Percentiles rank a stretch among this genome's conserved stretches.
Evolutionary conservation across 2,113 vertebrate species (phyloP).

Genomic region (Conger conger): DNA sequence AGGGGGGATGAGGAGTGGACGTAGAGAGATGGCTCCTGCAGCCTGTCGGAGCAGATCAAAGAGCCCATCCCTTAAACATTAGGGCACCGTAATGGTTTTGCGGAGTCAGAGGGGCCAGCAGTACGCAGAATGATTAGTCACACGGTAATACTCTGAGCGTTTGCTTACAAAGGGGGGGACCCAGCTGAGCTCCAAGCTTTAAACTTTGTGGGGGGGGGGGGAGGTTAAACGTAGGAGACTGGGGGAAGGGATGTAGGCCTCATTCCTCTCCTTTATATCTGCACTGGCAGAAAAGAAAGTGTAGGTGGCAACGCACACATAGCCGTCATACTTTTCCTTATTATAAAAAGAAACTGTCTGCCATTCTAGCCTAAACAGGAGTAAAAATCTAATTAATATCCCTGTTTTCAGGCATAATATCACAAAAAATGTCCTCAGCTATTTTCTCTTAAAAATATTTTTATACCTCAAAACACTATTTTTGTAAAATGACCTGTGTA

Average conservation of each 20-base stretch:
- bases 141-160: conserved; percentile 65
- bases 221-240: conserved; percentile 49
- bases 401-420: neutral
- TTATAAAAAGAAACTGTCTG: conserved; percentile 53
- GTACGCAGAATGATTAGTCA: conserved; percentile 70
- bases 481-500: neutral
- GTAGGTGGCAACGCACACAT: conserved; percentile 61
- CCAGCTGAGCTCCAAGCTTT: conserved; percentile 74
- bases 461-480: too few species aligned
- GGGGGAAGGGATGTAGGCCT: conserved; percentile 73
- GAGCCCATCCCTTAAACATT: conserved; percentile 58
- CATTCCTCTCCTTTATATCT: conserved; percentile 65
- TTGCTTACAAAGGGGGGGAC: conserved; percentile 61
- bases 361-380: conserved; percentile 37
- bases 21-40: conserved; percentile 60
- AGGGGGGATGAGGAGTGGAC: conserved; percentile 33
- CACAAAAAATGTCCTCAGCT: neutral
- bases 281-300: conserved; percentile 73
- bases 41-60: conserved; percentile 71
- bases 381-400: neutral
- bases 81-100: conserved; percentile 56
- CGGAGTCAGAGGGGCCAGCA: conserved; percentile 61
- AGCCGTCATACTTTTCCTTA: conserved; percentile 63
- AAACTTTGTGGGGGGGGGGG: conserved; percentile 56
- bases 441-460: too few species aligned